Conservation (phyloP, 2,113 vertebrate species). For the Pterocles burchelli region DNA sequence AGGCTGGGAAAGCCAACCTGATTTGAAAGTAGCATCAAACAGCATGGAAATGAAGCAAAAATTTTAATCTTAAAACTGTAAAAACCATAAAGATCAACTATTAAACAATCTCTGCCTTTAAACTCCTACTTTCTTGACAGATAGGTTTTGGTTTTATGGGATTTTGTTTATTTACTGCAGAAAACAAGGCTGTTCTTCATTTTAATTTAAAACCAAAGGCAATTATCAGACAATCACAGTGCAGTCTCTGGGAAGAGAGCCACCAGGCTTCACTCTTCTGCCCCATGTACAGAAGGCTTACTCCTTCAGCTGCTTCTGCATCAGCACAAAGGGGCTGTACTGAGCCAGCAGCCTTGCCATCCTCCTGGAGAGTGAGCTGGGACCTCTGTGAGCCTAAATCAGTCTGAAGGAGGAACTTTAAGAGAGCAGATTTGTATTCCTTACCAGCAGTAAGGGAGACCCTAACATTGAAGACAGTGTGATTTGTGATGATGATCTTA, state of each 20-base stretch:
- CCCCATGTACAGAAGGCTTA: not conserved
- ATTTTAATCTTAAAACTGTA: not conserved
- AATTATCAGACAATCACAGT: not conserved
- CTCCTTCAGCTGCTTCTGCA: not conserved
- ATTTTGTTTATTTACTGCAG: not conserved
- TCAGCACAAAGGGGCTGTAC: not conserved
- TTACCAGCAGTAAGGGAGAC: not conserved
- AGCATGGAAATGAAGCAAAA: not conserved
- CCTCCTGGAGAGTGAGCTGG: not conserved
- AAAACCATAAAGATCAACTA: not conserved
- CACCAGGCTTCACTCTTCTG: not conserved
- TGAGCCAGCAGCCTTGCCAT: not conserved
- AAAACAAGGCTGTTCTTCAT: not conserved
- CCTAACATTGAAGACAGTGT: not conserved
- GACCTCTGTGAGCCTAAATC: not conserved
- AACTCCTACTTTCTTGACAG: fast-evolving
- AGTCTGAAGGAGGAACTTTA: not conserved
- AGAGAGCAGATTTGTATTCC: not conserved
- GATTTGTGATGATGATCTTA: slow-evolving; percentile 48
- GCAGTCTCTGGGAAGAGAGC: not conserved
- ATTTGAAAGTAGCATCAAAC: not conserved
- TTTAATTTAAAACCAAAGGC: not conserved
- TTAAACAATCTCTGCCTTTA: not conserved
- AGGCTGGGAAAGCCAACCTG: not conserved
- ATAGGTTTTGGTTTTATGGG: not conserved